Base-by-base conservation (phyloP, 2,797 vertebrate species). In the Delichon dasypus region DNA sequence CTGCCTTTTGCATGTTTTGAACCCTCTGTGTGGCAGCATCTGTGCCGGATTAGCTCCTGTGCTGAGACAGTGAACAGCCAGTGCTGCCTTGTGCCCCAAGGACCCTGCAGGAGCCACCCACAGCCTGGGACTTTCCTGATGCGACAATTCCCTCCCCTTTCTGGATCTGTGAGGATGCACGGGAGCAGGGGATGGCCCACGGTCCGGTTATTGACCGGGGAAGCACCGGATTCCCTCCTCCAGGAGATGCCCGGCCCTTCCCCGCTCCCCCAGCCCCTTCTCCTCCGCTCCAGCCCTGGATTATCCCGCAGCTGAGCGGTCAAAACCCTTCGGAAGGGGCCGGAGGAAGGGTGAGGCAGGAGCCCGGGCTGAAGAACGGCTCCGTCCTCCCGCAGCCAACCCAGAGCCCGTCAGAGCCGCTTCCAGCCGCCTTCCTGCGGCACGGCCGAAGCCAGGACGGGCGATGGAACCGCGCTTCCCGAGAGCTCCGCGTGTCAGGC, bases 151-250 rank as follows among this genome's bases (percentile, higher is more conserved):
- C 55, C 53, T 73, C 19, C 44, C 17, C 19, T 14, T 34, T 18
- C 27, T 57, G 51, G 32, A 14, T 34, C 42, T 22, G 51, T 50
- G 74, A 44, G 86, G 71, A 38, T 16, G 55, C 48, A 17, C 10
- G 11, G 36, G 30, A 32, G 64, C 3, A 2, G 12, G 11, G 47
- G 20, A 9, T 2, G 5, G 18, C 16, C 54, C 42, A 1, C 0
- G 18, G 11, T 14, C 60, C 36, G 42, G 36, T 22, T n/a, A 19
- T 21, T 7, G n/a, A 45, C 8, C 20, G 9, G 21, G n/a, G 47
- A 21, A 47, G 58, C 14, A 30, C 44, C 11, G 0, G 4, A 6
- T 5, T 8, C 15, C 17, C 55, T 77, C 29, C 55, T 22, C 11
- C 3, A 4, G 34, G 34, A 32, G 42, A 17, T 16, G 50, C 29